phyloP scores from a whole-genome alignment of 2,888 invertebrate species.

The Hecatera dysodea region DNA sequence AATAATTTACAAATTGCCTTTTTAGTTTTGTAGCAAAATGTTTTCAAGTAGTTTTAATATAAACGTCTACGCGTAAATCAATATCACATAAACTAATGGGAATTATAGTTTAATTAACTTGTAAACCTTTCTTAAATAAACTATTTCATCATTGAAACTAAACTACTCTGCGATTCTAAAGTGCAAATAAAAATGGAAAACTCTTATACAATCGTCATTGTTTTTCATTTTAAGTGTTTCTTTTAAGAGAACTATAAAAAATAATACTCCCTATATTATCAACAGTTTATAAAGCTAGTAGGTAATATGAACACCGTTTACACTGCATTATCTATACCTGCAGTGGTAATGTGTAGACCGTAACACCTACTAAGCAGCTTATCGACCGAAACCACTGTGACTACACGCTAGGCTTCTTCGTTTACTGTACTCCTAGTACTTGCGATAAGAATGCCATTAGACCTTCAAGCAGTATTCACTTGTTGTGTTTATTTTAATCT shows the following conservation, averaged over 20 bases:
- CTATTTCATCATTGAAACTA: too few species aligned
- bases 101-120: background rate
- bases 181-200: too few species aligned
- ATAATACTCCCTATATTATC: background rate
- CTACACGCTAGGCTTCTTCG: background rate
- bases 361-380: constrained; percentile 8
- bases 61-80: background rate
- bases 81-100: background rate
- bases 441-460: background rate
- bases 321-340: background rate
- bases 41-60: background rate
- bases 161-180: too few species aligned
- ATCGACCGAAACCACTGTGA: background rate
- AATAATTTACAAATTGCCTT: constrained; percentile 45
- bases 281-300: background rate
- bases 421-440: constrained; percentile 10
- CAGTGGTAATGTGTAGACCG: background rate
- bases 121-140: background rate
- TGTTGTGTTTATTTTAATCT: background rate
- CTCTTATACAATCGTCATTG: too few species aligned
- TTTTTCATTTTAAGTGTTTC: too few species aligned
- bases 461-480: background rate
- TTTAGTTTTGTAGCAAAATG: constrained; percentile 13
- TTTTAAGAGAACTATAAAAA: too few species aligned
- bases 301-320: background rate